These are phyloP conservation scores for Oxygymnocypris stewartii DNA, from an alignment of 2,113 vertebrate genomes.

Conservation along the genomic window DNA sequence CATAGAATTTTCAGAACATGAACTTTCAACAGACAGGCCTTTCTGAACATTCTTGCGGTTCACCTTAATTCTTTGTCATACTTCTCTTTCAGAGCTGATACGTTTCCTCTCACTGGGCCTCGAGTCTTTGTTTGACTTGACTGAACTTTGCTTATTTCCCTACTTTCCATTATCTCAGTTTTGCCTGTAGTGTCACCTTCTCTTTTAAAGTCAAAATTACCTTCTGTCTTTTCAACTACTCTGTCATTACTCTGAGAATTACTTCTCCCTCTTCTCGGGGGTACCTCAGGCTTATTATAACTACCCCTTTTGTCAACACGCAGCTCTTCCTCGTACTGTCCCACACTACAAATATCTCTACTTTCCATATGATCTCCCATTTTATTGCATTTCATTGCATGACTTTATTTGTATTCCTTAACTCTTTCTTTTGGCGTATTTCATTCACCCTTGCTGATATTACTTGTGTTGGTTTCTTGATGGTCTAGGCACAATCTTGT, in stretches of 20 bases:
- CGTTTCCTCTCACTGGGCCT: conserved; percentile 36
- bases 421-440: conserved; percentile 29
- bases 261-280: conserved; percentile 42
- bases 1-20: neutral
- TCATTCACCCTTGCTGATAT: conserved; percentile 18
- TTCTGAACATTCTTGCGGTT: conserved; percentile 3
- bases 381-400: neutral
- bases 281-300: conserved; percentile 42
- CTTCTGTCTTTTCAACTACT: conserved; percentile 30
- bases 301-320: neutral
- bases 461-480: conserved; percentile 20
- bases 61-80: conserved; percentile 22
- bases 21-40: neutral
- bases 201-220: conserved; percentile 52
- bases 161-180: conserved; percentile 34
- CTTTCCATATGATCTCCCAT: neutral
- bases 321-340: neutral
- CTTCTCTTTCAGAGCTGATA: conserved; percentile 35
- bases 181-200: conserved; percentile 34
- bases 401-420: neutral
- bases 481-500: conserved; percentile 14
- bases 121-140: conserved; percentile 23
- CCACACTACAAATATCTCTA: neutral
- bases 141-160: neutral
- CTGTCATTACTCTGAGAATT: conserved; percentile 7